Evolutionary conservation across 2,797 vertebrate genomes (phyloP).

Genomic region (Sparus aurata): DNA sequence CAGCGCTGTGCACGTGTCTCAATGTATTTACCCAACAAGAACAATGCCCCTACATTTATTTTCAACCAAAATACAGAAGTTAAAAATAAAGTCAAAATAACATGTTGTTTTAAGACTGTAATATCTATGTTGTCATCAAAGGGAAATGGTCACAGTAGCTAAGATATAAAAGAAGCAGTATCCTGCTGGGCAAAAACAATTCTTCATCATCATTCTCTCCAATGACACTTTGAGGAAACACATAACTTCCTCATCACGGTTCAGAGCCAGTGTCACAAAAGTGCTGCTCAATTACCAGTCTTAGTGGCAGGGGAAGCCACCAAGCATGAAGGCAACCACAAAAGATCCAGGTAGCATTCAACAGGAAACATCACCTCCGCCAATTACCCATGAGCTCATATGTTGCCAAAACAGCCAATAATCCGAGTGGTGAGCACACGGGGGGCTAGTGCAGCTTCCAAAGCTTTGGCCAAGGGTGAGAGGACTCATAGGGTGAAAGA

Average conservation of each 20-base stretch:
- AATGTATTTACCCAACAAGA: neutral
- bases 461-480: constrained; percentile 42
- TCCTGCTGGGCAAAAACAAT: constrained; percentile 9
- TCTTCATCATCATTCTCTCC: constrained; percentile 48
- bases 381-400: constrained; percentile 83
- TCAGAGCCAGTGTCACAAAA: constrained; percentile 67
- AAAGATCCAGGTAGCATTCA: constrained; percentile 81
- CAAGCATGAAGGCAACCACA: constrained; percentile 70
- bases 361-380: constrained; percentile 81
- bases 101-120: neutral
- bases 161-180: neutral
- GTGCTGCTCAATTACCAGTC: constrained; percentile 77
- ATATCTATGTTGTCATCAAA: neutral
- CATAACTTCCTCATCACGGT: constrained; percentile 54
- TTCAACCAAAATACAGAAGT: neutral
- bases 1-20: too few species aligned
- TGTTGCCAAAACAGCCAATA: constrained; percentile 88
- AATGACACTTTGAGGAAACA: constrained; percentile 61
- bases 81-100: neutral
- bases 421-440: constrained; percentile 78
- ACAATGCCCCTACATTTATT: neutral
- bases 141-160: neutral
- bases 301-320: constrained; percentile 53
- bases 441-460: constrained; percentile 54
- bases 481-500: constrained; percentile 45